Base-by-base conservation (phyloP, 2,797 vertebrate species). In the Tinamus major region DNA sequence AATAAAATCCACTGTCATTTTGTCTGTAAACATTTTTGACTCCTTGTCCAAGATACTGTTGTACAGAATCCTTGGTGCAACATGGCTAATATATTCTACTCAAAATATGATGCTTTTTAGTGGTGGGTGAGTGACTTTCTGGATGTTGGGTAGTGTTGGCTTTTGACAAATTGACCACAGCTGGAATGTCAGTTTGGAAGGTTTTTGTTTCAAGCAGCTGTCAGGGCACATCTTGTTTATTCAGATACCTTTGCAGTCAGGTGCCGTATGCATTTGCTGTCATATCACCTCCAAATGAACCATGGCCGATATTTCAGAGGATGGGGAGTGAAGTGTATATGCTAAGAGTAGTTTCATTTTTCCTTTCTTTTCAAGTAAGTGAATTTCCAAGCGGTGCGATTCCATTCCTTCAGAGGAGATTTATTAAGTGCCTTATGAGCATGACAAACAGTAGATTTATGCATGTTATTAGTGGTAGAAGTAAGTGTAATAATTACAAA, bases 181-280 rank as follows among this genome's bases (percentile, higher is more conserved):
- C 55, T 74, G 77, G 76, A 64, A 75, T 84, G 91, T 92, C 77
- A 94, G 39, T 80, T 79, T 82, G 71, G 63, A 88, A 94, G 79
- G 74, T 95, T 85, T 95, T 67, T 46, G 64, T 93, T 95, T 96
- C 87, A 95, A 91, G 91, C 86, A 88, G 80, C 89, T 95, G 92
- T 95, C 92, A 92, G 48, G 27, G 33, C 87, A 86, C 85, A 88
- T 93, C 85, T 95, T 84, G 56, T 95, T 92, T 75, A 85, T 81
- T 95, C 85, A 95, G 0, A 91, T 91, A 70, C 91, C 83, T 92
- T 91, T 56, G 31, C 44, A 75, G 75, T 71, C 92, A 95, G 92
- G 89, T 93, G 89, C 91, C 95, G 76, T 94, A 70, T 94, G 82
- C 77, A 79, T 93, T 95, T 93, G 77, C 78, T 95, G 79, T 94